These are phyloP conservation scores for Bradynema listronoti DNA, from an alignment of 1,140 invertebrate genomes.

Conservation along the genomic window DNA sequence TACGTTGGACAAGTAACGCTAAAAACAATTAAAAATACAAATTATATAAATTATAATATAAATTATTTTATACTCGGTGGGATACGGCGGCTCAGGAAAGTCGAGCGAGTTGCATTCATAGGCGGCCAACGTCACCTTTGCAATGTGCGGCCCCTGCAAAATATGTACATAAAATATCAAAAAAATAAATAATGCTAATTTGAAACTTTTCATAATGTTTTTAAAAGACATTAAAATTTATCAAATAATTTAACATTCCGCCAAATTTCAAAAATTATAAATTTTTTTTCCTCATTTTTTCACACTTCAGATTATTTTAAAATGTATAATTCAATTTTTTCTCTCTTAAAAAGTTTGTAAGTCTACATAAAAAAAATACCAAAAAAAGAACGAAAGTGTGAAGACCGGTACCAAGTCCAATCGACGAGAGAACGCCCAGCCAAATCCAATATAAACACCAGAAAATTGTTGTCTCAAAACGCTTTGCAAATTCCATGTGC, in stretches of 20 bases:
- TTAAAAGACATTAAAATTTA: neutral
- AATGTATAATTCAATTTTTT: too few species aligned
- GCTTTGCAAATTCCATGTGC: conserved; percentile 41
- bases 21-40: conserved; percentile 23
- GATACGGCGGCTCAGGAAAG: conserved; percentile 75
- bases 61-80: conserved; percentile 65
- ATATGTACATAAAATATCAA: too few species aligned
- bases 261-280: too few species aligned
- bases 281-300: neutral
- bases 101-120: conserved; percentile 89
- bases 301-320: conserved; percentile 6
- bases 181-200: too few species aligned
- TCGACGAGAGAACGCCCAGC: conserved; percentile 87
- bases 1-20: conserved; percentile 61
- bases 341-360: too few species aligned
- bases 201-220: too few species aligned
- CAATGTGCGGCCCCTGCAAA: conserved; percentile 64
- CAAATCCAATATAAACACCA: conserved; percentile 90
- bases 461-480: conserved; percentile 60
- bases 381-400: conserved; percentile 96
- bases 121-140: conserved; percentile 86
- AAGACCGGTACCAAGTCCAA: conserved; percentile 90
- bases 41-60: neutral
- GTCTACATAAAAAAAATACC: conserved; percentile 63
- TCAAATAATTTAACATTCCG: too few species aligned